Conservation (phyloP, 2,888 invertebrate species). For the Synanthedon formicaeformis region DNA sequence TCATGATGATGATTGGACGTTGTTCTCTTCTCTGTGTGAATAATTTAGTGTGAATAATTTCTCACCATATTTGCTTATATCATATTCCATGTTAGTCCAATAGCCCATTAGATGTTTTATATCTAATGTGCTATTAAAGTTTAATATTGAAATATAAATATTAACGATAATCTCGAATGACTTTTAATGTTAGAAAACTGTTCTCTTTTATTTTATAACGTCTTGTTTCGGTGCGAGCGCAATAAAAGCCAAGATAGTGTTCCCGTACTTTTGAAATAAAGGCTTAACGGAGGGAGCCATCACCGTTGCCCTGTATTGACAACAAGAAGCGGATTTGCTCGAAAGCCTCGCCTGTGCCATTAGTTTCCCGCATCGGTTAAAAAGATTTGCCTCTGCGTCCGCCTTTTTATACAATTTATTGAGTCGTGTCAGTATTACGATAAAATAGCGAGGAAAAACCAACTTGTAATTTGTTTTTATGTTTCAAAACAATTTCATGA, state of each 20-base stretch:
- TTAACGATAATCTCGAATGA: background rate
- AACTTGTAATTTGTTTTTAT: no score
- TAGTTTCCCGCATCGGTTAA: conserved; percentile 69
- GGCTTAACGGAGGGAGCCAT: conserved; percentile 65
- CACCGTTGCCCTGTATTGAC: conserved; percentile 67
- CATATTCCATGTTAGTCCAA: no score
- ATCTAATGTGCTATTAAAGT: no score
- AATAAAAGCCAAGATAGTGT: conserved; percentile 64
- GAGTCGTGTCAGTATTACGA: conserved; percentile 50
- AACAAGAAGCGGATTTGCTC: conserved; percentile 68
- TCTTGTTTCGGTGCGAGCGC: conserved; percentile 34
- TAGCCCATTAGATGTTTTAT: no score
- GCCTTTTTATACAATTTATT: conserved; percentile 59
- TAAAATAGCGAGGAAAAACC: conserved; percentile 26
- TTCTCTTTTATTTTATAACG: conserved; percentile 36
- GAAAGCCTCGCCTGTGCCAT: conserved; percentile 69
- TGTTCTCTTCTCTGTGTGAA: no score
- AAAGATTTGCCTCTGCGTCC: conserved; percentile 63
- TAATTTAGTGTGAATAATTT: no score
- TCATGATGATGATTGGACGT: no score
- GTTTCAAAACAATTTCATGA: no score
- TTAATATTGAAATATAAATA: no score
- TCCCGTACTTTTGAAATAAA: conserved; percentile 58
- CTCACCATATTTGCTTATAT: no score
- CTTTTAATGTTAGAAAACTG: conserved; percentile 13